Evolutionary conservation across 2,888 invertebrate species (phyloP).

Genomic region (Diadegma fenestrale): DNA sequence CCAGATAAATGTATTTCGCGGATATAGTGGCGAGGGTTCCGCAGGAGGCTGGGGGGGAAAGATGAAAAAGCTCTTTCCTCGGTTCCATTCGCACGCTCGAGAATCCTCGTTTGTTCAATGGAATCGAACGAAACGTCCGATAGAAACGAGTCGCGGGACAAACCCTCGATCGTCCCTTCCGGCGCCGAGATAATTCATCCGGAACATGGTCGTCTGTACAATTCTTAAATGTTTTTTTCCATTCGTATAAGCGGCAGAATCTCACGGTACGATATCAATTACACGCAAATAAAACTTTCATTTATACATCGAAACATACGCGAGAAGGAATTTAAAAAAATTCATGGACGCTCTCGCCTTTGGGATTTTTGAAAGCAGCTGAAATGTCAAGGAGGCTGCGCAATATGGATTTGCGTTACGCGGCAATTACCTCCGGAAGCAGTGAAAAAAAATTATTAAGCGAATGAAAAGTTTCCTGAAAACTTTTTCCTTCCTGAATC

Average conservation of each 20-base stretch:
- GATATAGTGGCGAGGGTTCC: background rate
- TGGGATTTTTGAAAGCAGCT: background rate
- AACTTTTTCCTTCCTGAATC: background rate
- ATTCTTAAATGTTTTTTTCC: background rate
- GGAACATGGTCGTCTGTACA: conserved; percentile 28
- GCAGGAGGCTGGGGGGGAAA: background rate
- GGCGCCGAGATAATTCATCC: conserved; percentile 56
- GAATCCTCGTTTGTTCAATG: conserved; percentile 58
- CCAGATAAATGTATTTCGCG: conserved; percentile 12
- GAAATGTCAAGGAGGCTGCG: background rate
- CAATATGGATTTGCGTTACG: background rate
- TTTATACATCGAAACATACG: background rate
- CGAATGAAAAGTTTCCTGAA: background rate
- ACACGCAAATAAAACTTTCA: background rate
- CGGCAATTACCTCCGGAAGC: background rate
- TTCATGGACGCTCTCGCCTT: background rate
- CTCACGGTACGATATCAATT: background rate
- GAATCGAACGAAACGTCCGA: conserved; percentile 56
- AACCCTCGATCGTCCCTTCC: conserved; percentile 59
- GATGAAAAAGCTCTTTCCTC: conserved; percentile 49
- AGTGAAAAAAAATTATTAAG: background rate
- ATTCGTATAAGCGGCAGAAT: background rate
- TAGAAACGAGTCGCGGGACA: conserved; percentile 2
- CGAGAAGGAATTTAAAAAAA: background rate
- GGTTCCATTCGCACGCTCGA: conserved; percentile 60